phyloP scores from a whole-genome alignment of 2,797 vertebrate genomes.

The Calcarius lapponicus region DNA sequence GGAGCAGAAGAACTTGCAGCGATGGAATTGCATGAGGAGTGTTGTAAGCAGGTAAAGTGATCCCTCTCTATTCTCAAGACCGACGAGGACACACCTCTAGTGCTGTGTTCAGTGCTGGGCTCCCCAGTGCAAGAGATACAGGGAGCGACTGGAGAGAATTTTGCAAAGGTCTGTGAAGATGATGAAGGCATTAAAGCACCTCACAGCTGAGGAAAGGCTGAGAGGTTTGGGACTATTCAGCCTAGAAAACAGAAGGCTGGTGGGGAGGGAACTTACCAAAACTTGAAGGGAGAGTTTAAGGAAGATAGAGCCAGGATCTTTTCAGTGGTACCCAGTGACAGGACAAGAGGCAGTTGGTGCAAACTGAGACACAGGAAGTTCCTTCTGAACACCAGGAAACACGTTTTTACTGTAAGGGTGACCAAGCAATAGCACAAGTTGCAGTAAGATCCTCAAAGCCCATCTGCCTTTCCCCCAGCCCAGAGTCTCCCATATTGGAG shows the following conservation, averaged over 20 bases:
- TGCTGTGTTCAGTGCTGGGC: background rate
- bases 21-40: background rate
- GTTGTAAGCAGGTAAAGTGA: background rate
- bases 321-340: background rate
- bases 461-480: background rate
- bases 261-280: background rate
- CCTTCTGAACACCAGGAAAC: background rate
- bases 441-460: background rate
- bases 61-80: background rate
- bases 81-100: background rate
- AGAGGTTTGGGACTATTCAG: background rate
- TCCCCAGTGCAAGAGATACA: background rate
- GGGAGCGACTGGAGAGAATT: background rate
- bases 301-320: background rate
- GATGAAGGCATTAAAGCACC: background rate
- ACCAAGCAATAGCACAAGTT: background rate
- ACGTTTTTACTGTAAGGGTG: background rate
- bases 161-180: background rate
- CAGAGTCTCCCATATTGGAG: background rate
- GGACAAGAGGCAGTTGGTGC: background rate
- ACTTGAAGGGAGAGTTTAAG: background rate
- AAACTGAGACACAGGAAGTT: background rate
- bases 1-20: background rate
- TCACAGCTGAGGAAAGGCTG: background rate
- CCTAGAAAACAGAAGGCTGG: background rate